Percentiles rank a stretch among this genome's conserved stretches.
Evolutionary conservation across 1,140 invertebrate species (phyloP).

Genomic region (Drosophila tsacasi): DNA sequence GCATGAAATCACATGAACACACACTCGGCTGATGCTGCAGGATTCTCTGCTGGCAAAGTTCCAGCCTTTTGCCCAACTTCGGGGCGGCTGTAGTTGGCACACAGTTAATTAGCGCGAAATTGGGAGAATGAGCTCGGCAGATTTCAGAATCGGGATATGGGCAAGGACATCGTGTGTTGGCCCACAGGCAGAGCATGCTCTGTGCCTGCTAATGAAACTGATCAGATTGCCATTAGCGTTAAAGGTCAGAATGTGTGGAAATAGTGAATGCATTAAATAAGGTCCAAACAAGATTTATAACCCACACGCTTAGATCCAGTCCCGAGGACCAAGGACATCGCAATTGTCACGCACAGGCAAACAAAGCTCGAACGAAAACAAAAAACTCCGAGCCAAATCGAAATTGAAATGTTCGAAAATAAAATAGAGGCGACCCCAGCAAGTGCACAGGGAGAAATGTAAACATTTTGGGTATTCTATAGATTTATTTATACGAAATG

Average conservation of each 20-base stretch:
- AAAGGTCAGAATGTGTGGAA: constrained; percentile 61
- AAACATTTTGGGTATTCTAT: too few species aligned
- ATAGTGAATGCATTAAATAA: constrained; percentile 70
- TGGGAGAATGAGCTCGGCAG: constrained; percentile 55
- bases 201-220: constrained; percentile 78
- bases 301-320: constrained; percentile 25
- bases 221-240: constrained; percentile 67
- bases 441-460: background rate
- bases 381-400: constrained; percentile 36
- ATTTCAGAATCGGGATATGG: constrained; percentile 17
- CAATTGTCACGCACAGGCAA: constrained; percentile 73
- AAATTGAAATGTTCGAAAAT: constrained; percentile 61
- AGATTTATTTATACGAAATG: background rate
- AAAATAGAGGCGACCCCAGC: constrained; percentile 25
- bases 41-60: constrained; percentile 66
- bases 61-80: constrained; percentile 47
- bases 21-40: constrained; percentile 12
- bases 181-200: background rate
- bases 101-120: constrained; percentile 83
- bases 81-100: constrained; percentile 65
- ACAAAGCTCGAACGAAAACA: constrained; percentile 27
- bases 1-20: constrained; percentile 76
- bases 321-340: constrained; percentile 17
- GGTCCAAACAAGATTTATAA: constrained; percentile 69
- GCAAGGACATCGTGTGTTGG: background rate